Evolutionary conservation across 2,113 vertebrate genomes (phyloP).

Genomic region (Entosphenus tridentatus): DNA sequence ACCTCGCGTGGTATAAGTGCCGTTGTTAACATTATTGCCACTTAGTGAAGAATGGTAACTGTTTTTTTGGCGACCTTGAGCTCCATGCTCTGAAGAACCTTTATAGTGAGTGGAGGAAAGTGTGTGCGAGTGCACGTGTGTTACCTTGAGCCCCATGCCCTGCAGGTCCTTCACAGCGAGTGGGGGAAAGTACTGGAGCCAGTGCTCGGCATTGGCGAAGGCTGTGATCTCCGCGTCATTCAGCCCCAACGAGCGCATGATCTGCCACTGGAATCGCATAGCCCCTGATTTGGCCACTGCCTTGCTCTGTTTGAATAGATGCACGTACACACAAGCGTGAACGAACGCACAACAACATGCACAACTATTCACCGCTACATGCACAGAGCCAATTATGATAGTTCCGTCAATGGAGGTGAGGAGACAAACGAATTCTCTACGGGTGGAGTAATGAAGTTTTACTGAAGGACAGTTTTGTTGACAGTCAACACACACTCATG

Average conservation of each 20-base stretch:
- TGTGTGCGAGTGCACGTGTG: too few species aligned
- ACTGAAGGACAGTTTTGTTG: too few species aligned
- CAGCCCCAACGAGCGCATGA: conserved; percentile 77
- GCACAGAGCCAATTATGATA: neutral
- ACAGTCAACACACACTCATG: too few species aligned
- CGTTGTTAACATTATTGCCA: too few species aligned
- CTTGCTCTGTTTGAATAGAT: conserved; percentile 43
- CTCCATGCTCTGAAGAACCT: too few species aligned
- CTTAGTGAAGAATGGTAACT: too few species aligned
- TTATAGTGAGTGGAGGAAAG: too few species aligned
- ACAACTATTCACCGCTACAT: neutral
- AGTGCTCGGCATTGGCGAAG: conserved; percentile 73
- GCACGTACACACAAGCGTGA: conserved; percentile 4
- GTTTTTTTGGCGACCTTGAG: too few species aligned
- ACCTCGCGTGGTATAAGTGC: too few species aligned
- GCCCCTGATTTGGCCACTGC: conserved; percentile 55
- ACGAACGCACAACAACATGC: neutral
- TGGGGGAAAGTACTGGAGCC: conserved; percentile 85
- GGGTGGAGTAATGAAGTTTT: too few species aligned
- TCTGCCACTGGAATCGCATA: conserved; percentile 70
- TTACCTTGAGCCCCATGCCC: conserved; percentile 77
- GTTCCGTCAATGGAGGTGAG: neutral
- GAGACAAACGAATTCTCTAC: too few species aligned
- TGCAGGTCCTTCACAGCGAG: conserved; percentile 65
- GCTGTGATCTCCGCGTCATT: conserved; percentile 42